Conservation (phyloP, 2,888 invertebrate genomes). For the Embidobia sp. region DNA sequence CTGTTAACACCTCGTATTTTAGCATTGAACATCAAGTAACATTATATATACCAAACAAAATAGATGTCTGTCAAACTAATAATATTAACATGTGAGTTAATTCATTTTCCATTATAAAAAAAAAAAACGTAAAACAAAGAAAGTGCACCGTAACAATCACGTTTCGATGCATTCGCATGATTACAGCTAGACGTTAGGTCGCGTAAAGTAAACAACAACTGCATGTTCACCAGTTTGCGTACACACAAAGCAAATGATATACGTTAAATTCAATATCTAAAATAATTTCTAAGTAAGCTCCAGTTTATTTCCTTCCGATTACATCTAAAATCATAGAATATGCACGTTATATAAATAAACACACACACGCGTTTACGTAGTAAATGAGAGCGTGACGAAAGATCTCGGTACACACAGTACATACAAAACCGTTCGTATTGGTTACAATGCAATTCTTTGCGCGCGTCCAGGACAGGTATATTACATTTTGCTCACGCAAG, state of each 20-base stretch:
- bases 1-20: no score
- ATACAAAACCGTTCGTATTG: conserved; percentile 40
- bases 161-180: no score
- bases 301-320: conserved; percentile 18
- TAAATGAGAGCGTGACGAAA: conserved; percentile 55
- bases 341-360: conserved; percentile 27
- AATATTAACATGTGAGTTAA: no score
- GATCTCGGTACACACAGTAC: conserved; percentile 31
- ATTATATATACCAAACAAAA: no score
- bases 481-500: conserved; percentile 58
- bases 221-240: neutral
- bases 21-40: no score
- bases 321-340: conserved; percentile 23
- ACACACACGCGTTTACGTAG: conserved; percentile 24
- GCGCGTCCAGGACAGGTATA: conserved; percentile 45
- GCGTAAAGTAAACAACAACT: neutral
- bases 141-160: no score
- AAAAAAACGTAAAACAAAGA: no score
- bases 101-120: no score
- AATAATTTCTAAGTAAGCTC: conserved; percentile 17
- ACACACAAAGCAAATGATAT: neutral
- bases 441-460: conserved; percentile 57
- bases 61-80: no score
- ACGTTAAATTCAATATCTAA: neutral
- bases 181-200: no score